Base-by-base conservation (phyloP, 2,797 vertebrate species). In the Periophthalmus magnuspinnatus region DNA sequence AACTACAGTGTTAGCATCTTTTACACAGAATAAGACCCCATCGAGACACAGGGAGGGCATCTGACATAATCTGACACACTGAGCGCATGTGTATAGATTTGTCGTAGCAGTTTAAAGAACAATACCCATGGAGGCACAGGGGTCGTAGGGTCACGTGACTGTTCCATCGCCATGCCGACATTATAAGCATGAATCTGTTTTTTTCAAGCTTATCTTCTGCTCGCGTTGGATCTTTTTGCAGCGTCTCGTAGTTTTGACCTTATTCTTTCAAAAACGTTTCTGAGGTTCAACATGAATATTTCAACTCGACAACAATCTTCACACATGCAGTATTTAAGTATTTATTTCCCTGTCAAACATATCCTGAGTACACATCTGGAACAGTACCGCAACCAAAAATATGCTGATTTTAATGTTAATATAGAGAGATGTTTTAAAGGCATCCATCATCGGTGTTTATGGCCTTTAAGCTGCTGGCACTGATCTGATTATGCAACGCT, bases 241-340 rank as follows among this genome's bases (percentile, higher is more conserved):
- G 22, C 21, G 11, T 10, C 9, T 2, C 48, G 0, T 36, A 9
- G 24, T 48, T 64, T 24, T 32, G 63, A 34, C 32, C 24, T 52
- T 33, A 65, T 52, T 65, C 28, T 65, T 33, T 50, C 63, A 52
- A 17, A 65, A 52, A 0, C 17, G 64, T 48, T 64, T 64, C 0
- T 7, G 13, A 64, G 45, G 62, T 13, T 6, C 41, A 28, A 22
- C 16, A 24, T 47, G 19, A 22, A 47, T 45, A 64, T 64, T 64
- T 48, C 6, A 17, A 16, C 3, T 45, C 38, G 28, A 3, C 16
- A 17, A 64, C 62, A 17, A 22, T 36, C 21, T 47, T 13, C 41
- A 7, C 22, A 9, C 21, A 10, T 28, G 10, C 21, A 48, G 33
- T 5, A 9, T 1, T 38, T 6, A 38, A 61, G 17, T 19, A 36